phyloP scores from a whole-genome alignment of 1,140 invertebrate genomes.

The Lasaia peninsularis region DNA sequence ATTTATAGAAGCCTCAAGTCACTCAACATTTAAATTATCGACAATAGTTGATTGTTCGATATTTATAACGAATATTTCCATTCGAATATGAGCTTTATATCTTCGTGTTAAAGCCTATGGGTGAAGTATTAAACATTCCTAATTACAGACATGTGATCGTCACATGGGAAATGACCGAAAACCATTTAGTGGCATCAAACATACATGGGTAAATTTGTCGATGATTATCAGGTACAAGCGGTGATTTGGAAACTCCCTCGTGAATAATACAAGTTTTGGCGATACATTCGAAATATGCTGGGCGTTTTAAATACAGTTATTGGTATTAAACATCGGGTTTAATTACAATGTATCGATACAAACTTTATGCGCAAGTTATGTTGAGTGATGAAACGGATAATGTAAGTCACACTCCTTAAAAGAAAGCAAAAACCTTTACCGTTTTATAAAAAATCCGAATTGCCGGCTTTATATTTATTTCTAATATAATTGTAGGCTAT shows the following conservation, averaged over 20 bases:
- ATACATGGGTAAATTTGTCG: constrained; percentile 59
- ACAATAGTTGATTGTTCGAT: constrained; percentile 60
- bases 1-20: constrained; percentile 10
- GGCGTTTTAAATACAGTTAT: constrained; percentile 6
- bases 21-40: constrained; percentile 52
- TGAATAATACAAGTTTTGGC: constrained; percentile 40
- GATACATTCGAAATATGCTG: constrained; percentile 18
- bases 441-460: too few species aligned
- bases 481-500: too few species aligned
- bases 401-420: too few species aligned
- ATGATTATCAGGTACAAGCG: constrained; percentile 53
- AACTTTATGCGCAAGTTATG: too few species aligned
- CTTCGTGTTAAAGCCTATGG: constrained; percentile 22
- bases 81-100: constrained; percentile 27
- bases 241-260: constrained; percentile 57
- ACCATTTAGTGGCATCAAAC: constrained; percentile 62
- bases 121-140: constrained; percentile 23
- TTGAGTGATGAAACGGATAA: too few species aligned
- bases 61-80: constrained; percentile 37
- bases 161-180: constrained; percentile 63
- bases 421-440: too few species aligned
- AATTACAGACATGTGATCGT: constrained; percentile 44
- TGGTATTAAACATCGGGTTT: too few species aligned
- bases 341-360: too few species aligned
- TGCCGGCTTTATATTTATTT: too few species aligned